These are phyloP conservation scores for Toxotes jaculatrix DNA, from an alignment of 2,113 vertebrate genomes.

Conservation along the genomic window DNA sequence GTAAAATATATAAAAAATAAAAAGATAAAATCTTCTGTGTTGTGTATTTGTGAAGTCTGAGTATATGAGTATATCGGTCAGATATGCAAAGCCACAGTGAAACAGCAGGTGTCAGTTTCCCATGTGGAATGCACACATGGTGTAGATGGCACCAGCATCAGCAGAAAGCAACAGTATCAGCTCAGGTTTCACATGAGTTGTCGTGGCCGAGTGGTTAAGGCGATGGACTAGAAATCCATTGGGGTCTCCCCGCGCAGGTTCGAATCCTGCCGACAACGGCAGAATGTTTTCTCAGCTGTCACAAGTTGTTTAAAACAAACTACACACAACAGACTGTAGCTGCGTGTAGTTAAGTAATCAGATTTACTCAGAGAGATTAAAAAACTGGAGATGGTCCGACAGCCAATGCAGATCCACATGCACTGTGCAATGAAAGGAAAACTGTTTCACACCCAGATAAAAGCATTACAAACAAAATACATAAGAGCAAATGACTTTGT, in stretches of 20 bases:
- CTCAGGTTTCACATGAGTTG: conserved; percentile 15
- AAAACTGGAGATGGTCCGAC: not conserved
- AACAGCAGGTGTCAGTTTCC: conserved; percentile 44
- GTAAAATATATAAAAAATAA: not conserved
- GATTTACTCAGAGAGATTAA: not conserved
- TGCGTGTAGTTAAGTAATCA: not conserved
- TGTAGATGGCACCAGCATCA: not conserved
- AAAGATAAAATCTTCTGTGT: not conserved
- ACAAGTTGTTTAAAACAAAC: accelerated
- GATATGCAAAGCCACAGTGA: not conserved
- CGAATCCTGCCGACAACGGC: conserved; percentile 95
- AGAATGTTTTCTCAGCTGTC: conserved; percentile 1
- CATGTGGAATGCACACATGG: conserved; percentile 8
- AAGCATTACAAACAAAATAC: not conserved
- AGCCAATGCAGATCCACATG: not conserved
- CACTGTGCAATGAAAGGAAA: not conserved
- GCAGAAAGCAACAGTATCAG: accelerated
- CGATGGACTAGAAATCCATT: conserved; percentile 97
- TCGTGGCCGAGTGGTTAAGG: conserved; percentile 85
- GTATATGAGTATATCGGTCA: not conserved
- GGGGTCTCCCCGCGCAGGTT: conserved; percentile 96
- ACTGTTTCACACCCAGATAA: not conserved
- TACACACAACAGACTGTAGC: not conserved
- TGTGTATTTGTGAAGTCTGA: not conserved
- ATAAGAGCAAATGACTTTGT: not conserved